A percentile compares a stretch with the other conserved stretches of the same genome.
phyloP scores from a whole-genome alignment of 2,113 vertebrate species.

The Gavia stellata region DNA sequence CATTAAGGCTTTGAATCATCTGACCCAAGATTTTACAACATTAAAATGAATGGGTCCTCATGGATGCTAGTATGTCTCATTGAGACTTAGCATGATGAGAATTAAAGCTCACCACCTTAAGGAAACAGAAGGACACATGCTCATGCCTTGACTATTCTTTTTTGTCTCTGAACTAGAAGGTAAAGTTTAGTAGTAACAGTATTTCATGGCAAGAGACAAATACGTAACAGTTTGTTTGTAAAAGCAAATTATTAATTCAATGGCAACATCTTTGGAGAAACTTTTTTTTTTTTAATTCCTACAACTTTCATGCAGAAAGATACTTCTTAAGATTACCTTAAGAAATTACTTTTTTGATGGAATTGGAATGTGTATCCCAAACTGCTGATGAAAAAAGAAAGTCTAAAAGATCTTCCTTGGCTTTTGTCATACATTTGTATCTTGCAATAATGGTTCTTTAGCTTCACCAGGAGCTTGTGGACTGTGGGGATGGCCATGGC shows the following conservation, averaged over 20 bases:
- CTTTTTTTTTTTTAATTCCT: slow-evolving; percentile 53
- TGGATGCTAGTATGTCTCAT: slow-evolving; percentile 32
- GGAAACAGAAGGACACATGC: slow-evolving; percentile 66
- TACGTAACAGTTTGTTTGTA: slow-evolving; percentile 58
- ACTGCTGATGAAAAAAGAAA: slow-evolving; percentile 52
- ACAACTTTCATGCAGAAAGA: slow-evolving; percentile 72
- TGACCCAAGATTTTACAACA: slow-evolving; percentile 66
- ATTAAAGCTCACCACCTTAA: slow-evolving; percentile 75
- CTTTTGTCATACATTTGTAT: slow-evolving; percentile 83
- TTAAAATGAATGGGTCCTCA: slow-evolving; percentile 49
- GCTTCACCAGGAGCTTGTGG: slow-evolving; percentile 82
- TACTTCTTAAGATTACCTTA: slow-evolving; percentile 62
- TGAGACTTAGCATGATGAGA: slow-evolving; percentile 52
- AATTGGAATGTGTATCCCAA: slow-evolving; percentile 69
- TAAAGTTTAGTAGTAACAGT: slow-evolving; percentile 61
- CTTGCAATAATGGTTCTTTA: slow-evolving; percentile 87
- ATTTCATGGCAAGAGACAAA: slow-evolving; percentile 70
- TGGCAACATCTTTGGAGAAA: slow-evolving; percentile 76
- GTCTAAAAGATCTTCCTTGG: not conserved
- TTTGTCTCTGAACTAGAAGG: slow-evolving; percentile 38
- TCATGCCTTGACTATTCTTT: slow-evolving; percentile 42
- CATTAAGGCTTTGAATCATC: slow-evolving; percentile 79
- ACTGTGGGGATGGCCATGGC: slow-evolving; percentile 80
- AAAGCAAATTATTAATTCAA: slow-evolving; percentile 35
- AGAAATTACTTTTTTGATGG: slow-evolving; percentile 45